Evolutionary conservation across 1,140 invertebrate genomes (phyloP), one percentile per base, ranked within the genome.

Genomic region (Rhagoletis pomonella): DNA sequence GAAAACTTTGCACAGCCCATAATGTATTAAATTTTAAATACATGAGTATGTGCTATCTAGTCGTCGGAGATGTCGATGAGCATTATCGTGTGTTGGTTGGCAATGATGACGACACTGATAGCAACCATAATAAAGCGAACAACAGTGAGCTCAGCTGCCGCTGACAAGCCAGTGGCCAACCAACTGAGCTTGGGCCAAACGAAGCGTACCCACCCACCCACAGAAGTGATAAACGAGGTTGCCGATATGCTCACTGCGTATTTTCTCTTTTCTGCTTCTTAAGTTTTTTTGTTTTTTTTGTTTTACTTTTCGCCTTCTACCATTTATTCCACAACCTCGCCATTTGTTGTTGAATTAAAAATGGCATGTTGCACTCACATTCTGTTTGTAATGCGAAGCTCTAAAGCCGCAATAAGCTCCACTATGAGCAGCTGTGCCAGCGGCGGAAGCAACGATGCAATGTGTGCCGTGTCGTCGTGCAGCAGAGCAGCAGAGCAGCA

Each of bases 281-380:
- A 19, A 55, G 17, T 7, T 1, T 14, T 14, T 4, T 62, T n/a
- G n/a, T 62, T 19, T 55, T 12, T 77, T 1, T 77, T 50, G 44
- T 50, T 44, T n/a, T 47, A 17, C 12, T 17, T 55, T 55, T 10
- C 19, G 7, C 73, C 7, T 6, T 58, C 17, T 81, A 55, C 14
- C 47, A 6, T 73, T 14, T 42, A 7, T 55, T 55, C 10, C 10
- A 7, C 0, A 55, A 55, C 17, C 73, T 47, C n/a, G n/a, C 73
- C 44, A 6, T 81, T 81, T 81, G 73, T 81, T 81, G 73, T 81
- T 81, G 73, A 58, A 81, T 81, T 81, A 81, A 81, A 81, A 81
- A 81, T 81, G 44, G 17, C 47, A 55, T 81, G 73, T 77, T 17
- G 73, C 9, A 7, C 10, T 55, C 2, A n/a, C 50, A 17, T 62